Evolutionary conservation across 1,140 invertebrate species (phyloP).

Genomic region (Heliconius nattereri): DNA sequence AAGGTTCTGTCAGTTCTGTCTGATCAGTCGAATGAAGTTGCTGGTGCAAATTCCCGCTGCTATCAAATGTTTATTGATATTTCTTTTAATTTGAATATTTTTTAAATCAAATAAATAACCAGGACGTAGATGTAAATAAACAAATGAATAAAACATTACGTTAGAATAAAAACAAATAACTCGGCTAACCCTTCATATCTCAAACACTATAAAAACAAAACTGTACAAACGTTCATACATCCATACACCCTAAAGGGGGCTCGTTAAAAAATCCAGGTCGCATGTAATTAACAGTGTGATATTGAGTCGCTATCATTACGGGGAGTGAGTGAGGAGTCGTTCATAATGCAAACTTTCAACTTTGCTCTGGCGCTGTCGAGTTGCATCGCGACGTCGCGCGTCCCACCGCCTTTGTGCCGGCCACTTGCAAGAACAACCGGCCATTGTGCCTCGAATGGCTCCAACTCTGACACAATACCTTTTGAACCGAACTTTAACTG

Average conservation of each 20-base stretch:
- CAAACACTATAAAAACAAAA: neutral
- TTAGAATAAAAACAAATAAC: no score
- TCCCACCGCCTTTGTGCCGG: constrained; percentile 31
- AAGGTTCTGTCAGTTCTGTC: no score
- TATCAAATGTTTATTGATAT: no score
- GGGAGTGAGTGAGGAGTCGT: constrained; percentile 15
- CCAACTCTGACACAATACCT: constrained; percentile 28
- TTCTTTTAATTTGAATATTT: no score
- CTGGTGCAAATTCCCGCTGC: no score
- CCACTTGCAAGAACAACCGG: constrained; percentile 32
- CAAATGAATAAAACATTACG: no score
- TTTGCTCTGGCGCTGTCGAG: constrained; percentile 14
- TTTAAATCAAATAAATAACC: no score
- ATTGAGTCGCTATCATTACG: constrained; percentile 22
- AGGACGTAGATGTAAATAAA: no score
- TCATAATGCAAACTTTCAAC: constrained; percentile 31
- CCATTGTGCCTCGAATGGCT: constrained; percentile 35
- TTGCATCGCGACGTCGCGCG: constrained; percentile 22
- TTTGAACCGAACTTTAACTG: constrained; percentile 32
- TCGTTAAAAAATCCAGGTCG: constrained; percentile 33
- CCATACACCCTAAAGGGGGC: constrained; percentile 15
- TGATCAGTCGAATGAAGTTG: no score
- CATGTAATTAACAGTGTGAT: constrained; percentile 29
- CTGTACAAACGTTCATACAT: neutral
- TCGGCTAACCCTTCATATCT: neutral